A percentile compares a stretch with the other conserved stretches of the same genome.
phyloP scores from a whole-genome alignment of 64 coral and sea anemone species.

The Pocillopora damicornis region DNA sequence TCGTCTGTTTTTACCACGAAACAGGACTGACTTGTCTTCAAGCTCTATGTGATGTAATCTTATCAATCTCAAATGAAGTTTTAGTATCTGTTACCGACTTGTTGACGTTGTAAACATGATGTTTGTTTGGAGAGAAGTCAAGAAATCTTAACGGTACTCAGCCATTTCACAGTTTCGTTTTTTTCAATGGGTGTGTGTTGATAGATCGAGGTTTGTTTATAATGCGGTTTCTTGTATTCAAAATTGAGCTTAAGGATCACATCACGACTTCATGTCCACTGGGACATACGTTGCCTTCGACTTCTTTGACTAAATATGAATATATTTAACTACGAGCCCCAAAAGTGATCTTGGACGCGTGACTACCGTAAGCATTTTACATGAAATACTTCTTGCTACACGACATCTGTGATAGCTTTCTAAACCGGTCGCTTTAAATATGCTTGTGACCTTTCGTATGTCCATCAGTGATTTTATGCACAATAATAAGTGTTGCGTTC shows the following conservation, averaged over 20 bases:
- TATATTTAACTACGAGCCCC: not conserved
- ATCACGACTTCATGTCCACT: not conserved
- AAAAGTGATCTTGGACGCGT: not conserved
- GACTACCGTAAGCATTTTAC: not conserved
- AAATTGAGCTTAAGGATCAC: not conserved
- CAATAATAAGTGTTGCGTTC: not conserved
- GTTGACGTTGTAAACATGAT: not conserved
- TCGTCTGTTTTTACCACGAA: not conserved
- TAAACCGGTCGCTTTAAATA: not conserved
- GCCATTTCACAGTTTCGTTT: not conserved
- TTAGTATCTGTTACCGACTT: not conserved
- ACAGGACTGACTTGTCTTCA: not conserved
- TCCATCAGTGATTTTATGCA: not conserved
- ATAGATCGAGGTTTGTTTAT: not conserved
- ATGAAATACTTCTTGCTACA: not conserved
- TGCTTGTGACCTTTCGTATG: too few species aligned
- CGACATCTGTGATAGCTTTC: not conserved
- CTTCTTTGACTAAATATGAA: not conserved
- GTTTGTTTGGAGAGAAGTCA: not conserved
- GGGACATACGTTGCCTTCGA: not conserved
- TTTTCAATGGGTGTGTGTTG: not conserved
- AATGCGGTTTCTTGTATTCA: not conserved
- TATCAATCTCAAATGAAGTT: conserved; percentile 1
- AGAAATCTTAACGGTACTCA: not conserved
- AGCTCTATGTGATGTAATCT: not conserved